Percentiles rank a stretch among this genome's conserved stretches.
phyloP scores from a whole-genome alignment of 1,140 invertebrate species.

The Caerostris darwini region DNA sequence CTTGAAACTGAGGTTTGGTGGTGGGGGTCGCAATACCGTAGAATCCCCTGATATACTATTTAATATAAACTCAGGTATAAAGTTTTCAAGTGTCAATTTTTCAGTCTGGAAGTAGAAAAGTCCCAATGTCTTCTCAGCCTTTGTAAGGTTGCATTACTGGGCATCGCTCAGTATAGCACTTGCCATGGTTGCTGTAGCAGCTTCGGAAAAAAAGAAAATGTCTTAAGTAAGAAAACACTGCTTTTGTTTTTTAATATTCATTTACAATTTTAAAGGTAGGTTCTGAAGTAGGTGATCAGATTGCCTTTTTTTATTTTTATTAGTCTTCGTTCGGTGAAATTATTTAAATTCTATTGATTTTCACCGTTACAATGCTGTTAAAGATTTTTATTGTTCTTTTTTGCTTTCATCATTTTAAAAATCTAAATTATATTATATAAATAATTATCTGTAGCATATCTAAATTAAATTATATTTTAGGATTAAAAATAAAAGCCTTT shows the following conservation, averaged over 20 bases:
- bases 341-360: too few species aligned
- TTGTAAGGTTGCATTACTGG: constrained; percentile 66
- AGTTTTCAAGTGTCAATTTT: constrained; percentile 77
- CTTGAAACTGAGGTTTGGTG: too few species aligned
- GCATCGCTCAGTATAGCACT: constrained; percentile 54
- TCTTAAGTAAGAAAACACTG: constrained; percentile 70
- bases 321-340: too few species aligned
- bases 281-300: constrained; percentile 6
- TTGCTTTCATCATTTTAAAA: not conserved
- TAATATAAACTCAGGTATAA: constrained; percentile 68
- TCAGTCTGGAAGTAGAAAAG: constrained; percentile 75
- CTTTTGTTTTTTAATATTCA: constrained; percentile 66
- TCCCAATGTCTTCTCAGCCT: constrained; percentile 55
- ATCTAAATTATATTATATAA: too few species aligned
- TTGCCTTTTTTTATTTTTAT: not conserved
- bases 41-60: constrained; percentile 46
- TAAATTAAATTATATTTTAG: too few species aligned
- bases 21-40: not conserved
- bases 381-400: not conserved
- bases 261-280: constrained; percentile 70
- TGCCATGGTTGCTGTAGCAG: constrained; percentile 66
- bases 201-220: constrained; percentile 46
- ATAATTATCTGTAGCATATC: too few species aligned
- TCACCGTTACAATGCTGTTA: not conserved
- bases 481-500: too few species aligned